Conservation (phyloP, 2,888 invertebrate genomes). For the Mylabris sibirica region DNA sequence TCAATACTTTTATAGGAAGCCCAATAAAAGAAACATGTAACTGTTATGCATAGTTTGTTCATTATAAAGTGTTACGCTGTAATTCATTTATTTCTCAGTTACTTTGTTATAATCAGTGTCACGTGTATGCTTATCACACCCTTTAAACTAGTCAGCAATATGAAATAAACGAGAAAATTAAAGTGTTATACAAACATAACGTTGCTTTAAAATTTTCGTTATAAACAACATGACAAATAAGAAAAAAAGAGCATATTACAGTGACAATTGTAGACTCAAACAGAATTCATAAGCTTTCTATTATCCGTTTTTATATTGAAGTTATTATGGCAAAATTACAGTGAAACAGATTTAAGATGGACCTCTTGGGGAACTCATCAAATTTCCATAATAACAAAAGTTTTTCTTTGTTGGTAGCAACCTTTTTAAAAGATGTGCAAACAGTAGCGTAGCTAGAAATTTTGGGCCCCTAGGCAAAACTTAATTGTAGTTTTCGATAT, state of each 20-base stretch:
- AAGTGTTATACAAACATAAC: not conserved
- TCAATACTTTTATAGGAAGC: not conserved
- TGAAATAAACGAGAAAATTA: not conserved
- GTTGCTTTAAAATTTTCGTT: not conserved
- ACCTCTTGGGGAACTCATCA: too few species aligned
- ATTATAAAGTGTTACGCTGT: not conserved
- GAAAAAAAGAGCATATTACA: not conserved
- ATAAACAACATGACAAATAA: not conserved
- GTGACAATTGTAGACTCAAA: not conserved
- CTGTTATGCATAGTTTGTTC: not conserved
- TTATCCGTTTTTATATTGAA: too few species aligned
- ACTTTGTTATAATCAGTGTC: not conserved
- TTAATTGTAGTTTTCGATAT: too few species aligned
- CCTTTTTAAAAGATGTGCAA: too few species aligned
- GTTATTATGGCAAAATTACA: too few species aligned
- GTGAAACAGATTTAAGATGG: too few species aligned
- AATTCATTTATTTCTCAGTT: slow-evolving; percentile 1
- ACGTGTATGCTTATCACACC: not conserved
- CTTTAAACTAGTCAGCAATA: slow-evolving; percentile 5
- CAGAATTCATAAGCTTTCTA: not conserved
- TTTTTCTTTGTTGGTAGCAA: too few species aligned
- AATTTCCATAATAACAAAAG: not conserved
- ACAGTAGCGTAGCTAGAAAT: too few species aligned
- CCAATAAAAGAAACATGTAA: not conserved
- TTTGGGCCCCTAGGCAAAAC: too few species aligned